phyloP scores from a whole-genome alignment of 2,113 vertebrate genomes.

The Protobothrops flavoviridis region DNA sequence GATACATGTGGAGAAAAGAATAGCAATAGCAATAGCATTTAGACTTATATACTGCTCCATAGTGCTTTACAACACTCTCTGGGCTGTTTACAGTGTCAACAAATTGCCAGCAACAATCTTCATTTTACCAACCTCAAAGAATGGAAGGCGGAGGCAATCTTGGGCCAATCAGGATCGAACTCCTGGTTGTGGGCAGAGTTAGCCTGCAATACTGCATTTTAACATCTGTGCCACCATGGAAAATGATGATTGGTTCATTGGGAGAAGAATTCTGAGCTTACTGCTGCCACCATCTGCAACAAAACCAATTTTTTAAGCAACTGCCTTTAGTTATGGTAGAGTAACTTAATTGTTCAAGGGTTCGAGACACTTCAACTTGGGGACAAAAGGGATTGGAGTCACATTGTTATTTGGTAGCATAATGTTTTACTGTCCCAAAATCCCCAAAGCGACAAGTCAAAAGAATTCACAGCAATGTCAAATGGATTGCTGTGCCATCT shows the following conservation, averaged over 20 bases:
- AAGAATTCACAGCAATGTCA: neutral
- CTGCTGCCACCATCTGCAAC: neutral
- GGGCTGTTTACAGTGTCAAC: neutral
- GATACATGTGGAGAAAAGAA: neutral
- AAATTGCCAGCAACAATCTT: neutral
- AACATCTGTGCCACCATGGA: neutral
- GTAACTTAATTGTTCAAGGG: neutral
- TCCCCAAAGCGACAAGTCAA: neutral
- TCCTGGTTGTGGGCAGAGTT: neutral
- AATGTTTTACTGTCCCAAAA: neutral
- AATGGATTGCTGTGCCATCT: neutral
- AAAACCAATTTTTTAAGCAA: neutral
- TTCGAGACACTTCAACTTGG: neutral
- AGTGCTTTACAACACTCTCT: neutral
- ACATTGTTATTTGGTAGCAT: neutral
- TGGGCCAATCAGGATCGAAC: neutral
- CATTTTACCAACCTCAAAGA: neutral
- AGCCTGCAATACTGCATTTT: neutral
- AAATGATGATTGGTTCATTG: neutral
- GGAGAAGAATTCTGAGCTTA: neutral
- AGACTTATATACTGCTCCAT: neutral
- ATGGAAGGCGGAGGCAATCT: neutral
- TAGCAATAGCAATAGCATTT: neutral
- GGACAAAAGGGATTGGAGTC: neutral
- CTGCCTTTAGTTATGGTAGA: neutral